Conservation (phyloP, 1,140 invertebrate genomes). For the Orius laevigatus region DNA sequence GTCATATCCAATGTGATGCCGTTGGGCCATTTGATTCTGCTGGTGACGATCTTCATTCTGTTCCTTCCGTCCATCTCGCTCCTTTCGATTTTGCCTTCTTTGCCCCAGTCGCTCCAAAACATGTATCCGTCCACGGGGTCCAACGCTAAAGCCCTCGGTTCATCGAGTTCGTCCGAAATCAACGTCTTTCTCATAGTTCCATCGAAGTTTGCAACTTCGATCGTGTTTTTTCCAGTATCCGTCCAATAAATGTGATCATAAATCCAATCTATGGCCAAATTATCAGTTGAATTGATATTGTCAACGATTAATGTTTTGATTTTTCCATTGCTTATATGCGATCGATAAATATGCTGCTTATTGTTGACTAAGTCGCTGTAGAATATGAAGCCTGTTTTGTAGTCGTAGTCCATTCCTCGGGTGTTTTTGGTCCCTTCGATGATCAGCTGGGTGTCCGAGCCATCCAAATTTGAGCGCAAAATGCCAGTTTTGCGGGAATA, state of each 20-base stretch:
- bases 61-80: slow-evolving; percentile 87
- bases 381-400: slow-evolving; percentile 78
- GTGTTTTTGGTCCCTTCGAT: slow-evolving; percentile 75
- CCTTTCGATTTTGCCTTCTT: slow-evolving; percentile 71
- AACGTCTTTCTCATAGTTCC: slow-evolving; percentile 73
- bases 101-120: slow-evolving; percentile 94
- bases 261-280: slow-evolving; percentile 91
- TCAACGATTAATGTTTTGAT: slow-evolving; percentile 56
- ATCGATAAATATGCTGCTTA: slow-evolving; percentile 84
- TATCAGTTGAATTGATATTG: slow-evolving; percentile 45
- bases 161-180: slow-evolving; percentile 64
- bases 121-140: slow-evolving; percentile 92
- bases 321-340: slow-evolving; percentile 60
- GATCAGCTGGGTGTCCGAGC: slow-evolving; percentile 49
- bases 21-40: slow-evolving; percentile 87
- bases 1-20: slow-evolving; percentile 76
- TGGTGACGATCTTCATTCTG: slow-evolving; percentile 65
- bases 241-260: slow-evolving; percentile 95
- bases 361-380: slow-evolving; percentile 86
- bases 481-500: slow-evolving; percentile 76
- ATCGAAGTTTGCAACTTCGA: slow-evolving; percentile 71
- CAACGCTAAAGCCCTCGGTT: slow-evolving; percentile 86
- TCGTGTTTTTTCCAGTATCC: slow-evolving; percentile 75
- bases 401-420: slow-evolving; percentile 77
- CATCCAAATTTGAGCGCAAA: slow-evolving; percentile 72